These are phyloP conservation scores for Hassar affinis DNA, from an alignment of 2,113 vertebrate genomes.

Conservation along the genomic window DNA sequence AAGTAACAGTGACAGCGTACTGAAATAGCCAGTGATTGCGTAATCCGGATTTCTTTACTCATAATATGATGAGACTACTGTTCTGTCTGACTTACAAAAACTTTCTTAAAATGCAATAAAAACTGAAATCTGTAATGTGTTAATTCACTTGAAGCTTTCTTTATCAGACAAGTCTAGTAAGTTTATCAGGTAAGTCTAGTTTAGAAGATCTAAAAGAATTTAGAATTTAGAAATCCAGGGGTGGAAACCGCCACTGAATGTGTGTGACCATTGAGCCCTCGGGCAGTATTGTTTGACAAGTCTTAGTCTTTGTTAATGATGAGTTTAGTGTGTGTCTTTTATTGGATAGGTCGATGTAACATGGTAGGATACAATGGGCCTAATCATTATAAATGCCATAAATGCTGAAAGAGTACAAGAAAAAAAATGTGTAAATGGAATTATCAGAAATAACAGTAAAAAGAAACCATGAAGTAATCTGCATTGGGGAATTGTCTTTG, in stretches of 20 bases:
- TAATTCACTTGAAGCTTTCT: too few species aligned
- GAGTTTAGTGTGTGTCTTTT: neutral
- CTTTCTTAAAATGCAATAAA: too few species aligned
- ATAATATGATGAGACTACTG: neutral
- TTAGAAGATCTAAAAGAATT: too few species aligned
- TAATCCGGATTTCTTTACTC: neutral
- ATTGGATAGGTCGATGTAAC: neutral
- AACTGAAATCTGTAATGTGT: too few species aligned
- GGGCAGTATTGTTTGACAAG: too few species aligned
- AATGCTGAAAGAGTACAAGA: neutral
- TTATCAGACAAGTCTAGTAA: too few species aligned
- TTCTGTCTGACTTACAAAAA: neutral
- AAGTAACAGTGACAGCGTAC: neutral
- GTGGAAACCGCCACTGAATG: too few species aligned
- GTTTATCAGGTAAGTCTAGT: too few species aligned
- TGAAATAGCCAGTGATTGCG: neutral
- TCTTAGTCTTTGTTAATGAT: too few species aligned
- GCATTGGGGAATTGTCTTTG: neutral
- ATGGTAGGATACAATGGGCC: neutral
- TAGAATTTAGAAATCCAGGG: too few species aligned
- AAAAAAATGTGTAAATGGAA: neutral
- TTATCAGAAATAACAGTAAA: neutral
- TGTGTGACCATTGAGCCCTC: too few species aligned
- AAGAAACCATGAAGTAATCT: neutral
- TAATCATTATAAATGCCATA: neutral